Evolutionary conservation across 2,797 vertebrate genomes (phyloP), one percentile per base, ranked within the genome.

Genomic region (Hylomyscus alleni): DNA sequence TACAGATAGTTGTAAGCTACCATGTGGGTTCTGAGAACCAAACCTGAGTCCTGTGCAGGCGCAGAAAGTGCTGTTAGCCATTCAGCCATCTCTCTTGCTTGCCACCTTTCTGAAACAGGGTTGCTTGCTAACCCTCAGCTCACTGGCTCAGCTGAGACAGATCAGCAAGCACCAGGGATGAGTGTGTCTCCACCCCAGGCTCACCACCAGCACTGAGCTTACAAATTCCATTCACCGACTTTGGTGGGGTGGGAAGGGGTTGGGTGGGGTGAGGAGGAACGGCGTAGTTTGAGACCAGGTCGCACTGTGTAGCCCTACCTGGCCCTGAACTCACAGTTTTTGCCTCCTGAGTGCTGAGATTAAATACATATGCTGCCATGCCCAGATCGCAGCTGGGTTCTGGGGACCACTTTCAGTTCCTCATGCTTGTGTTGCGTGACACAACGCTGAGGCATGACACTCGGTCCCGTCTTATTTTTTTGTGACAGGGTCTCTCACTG

Each of bases 321-420:
- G 65, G 50, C n/a, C 22, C 69, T 11, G n/a, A 47, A 54, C 50
- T 87, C n/a, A 54, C 20, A 54, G 84, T 0, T 14, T 11, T 72
- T 87, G 50, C 22, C 12, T 52, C 47, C 47, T 19, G 22, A n/a
- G 20, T 9, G 19, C 20, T 26, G 34, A 34, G 7, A 72, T 54
- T 37, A 54, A 37, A 37, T 22, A 13, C 0, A 0, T 54, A 8
- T 15, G 3, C 1, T 0, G 14, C 62, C 26, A 24, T 15, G 31
- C 6, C 31, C 34, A 50, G 44, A 22, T 50, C 6, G 19, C 9
- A 4, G 15, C 58, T 20, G 83, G 40, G 9, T 65, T 17, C 37
- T 31, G 58, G 26, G 80, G 44, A 34, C 29, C 19, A 4, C 0
- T 22, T 44, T 50, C 40, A 2, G 6, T 31, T 34, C 19, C 29